Conservation (phyloP, 2,113 vertebrate genomes). For the Carlito syrichta region DNA sequence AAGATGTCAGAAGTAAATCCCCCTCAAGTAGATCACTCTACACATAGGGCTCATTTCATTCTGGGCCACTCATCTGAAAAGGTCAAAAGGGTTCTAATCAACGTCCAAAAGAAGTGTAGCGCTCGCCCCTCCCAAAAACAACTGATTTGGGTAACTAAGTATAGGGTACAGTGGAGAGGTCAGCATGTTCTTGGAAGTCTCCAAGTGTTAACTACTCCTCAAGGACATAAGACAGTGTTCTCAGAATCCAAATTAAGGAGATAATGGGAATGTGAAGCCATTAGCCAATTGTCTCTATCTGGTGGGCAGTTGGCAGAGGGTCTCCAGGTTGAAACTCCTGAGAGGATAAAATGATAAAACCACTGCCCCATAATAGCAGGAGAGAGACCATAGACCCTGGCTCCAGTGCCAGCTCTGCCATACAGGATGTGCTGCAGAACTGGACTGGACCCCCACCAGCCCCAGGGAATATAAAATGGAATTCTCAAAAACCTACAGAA, state of each 20-base stretch:
- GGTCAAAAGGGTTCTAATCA: neutral
- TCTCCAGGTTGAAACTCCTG: neutral
- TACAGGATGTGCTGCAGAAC: neutral
- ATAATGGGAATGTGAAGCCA: neutral
- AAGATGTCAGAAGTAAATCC: neutral
- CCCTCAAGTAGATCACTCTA: neutral
- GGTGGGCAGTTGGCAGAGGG: neutral
- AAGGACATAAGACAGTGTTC: neutral
- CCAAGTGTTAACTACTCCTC: neutral
- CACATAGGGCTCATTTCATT: neutral
- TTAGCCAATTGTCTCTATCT: neutral
- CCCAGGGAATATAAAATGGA: neutral
- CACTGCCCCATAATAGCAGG: neutral
- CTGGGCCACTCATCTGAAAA: neutral
- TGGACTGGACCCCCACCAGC: neutral
- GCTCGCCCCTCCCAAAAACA: neutral
- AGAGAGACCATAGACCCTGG: neutral
- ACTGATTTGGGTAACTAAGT: neutral
- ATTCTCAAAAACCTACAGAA: neutral
- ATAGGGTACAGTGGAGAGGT: neutral
- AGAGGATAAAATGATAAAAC: too few relatives aligned
- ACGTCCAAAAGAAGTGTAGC: neutral
- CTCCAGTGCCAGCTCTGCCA: neutral
- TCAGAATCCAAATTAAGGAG: neutral
- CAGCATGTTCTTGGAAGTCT: neutral